Conservation (phyloP, 1,140 invertebrate genomes). For the Neodiprion virginianus region DNA sequence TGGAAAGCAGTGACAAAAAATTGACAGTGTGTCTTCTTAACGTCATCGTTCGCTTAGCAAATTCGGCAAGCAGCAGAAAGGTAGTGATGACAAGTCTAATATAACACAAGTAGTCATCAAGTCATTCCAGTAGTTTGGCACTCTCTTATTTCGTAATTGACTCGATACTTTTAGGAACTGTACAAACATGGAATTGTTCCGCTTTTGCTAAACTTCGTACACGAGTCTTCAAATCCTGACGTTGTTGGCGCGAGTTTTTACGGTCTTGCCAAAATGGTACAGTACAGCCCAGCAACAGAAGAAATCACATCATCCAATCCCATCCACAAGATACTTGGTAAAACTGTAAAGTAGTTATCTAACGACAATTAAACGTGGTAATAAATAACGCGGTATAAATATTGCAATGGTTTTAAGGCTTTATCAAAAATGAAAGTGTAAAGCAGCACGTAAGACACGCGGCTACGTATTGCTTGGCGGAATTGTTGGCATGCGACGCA, state of each 20-base stretch:
- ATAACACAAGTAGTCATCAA: not conserved
- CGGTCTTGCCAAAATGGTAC: constrained; percentile 42
- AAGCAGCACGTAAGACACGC: constrained; percentile 35
- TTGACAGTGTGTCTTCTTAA: constrained; percentile 30
- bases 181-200: constrained; percentile 35
- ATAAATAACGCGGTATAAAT: too few species aligned
- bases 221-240: constrained; percentile 24
- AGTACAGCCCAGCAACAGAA: constrained; percentile 35
- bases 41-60: constrained; percentile 39
- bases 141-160: not conserved
- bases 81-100: constrained; percentile 30
- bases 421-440: constrained; percentile 38
- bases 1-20: constrained; percentile 32
- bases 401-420: constrained; percentile 28
- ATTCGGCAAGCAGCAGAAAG: constrained; percentile 37
- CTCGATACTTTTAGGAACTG: constrained; percentile 30
- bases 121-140: not conserved
- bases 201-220: constrained; percentile 35
- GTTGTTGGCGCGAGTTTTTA: constrained; percentile 34
- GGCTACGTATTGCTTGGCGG: constrained; percentile 40
- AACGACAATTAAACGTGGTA: not conserved
- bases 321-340: constrained; percentile 38
- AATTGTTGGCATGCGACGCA: constrained; percentile 36
- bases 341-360: constrained; percentile 1
- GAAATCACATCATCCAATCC: constrained; percentile 35